Base-by-base conservation (phyloP, 2,888 invertebrate genomes). In the Heliconius ismenius region DNA sequence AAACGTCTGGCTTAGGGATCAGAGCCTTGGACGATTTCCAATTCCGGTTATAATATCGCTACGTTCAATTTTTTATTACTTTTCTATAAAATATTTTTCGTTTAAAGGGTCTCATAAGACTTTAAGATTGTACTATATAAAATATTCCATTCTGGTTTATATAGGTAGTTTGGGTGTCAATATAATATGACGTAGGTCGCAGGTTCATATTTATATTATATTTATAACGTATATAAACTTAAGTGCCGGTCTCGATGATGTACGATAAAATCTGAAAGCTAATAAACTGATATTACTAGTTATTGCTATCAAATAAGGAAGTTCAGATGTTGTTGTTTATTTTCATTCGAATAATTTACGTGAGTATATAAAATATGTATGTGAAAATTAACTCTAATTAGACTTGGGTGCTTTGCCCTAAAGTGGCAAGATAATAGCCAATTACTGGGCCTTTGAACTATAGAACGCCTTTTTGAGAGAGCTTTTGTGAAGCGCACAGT, bases 331-430 rank as follows among this genome's bases (percentile, higher is more conserved):
- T 79, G 62, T 76, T 73, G 62, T 72, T 74, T 75, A 75, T 78
- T 77, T 78, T 77, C 80, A 77, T 76, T 75, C 67, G 72, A 79
- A 80, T 81, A 78, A 79, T 81, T 81, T 77, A 79, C 80, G 80
- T 69, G 62, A 79, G 70, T 74, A 11, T 76, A 74, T 80, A 81
- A 82, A 81, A 80, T 79, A 81, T 81, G 77, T 79, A 81, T 81
- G 77, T 74, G 76, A 79, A 79, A 80, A 82, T 82, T 82, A 82
- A 81, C 64, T 78, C 79, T 81, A 82, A 82, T 82, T 82, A 82
- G 79, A 79, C 15, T 28, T 62, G 1, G 80, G 78, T 63, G 79
- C 76, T 80, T 78, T 79, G 80, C 75, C 81, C 80, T 76, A 78
- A 80, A 78, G 76, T 78, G 81, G 82, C 60, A 76, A 77, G 77